Evolutionary conservation across 2,113 vertebrate species (phyloP).

Genomic region (Aphelocoma coerulescens): DNA sequence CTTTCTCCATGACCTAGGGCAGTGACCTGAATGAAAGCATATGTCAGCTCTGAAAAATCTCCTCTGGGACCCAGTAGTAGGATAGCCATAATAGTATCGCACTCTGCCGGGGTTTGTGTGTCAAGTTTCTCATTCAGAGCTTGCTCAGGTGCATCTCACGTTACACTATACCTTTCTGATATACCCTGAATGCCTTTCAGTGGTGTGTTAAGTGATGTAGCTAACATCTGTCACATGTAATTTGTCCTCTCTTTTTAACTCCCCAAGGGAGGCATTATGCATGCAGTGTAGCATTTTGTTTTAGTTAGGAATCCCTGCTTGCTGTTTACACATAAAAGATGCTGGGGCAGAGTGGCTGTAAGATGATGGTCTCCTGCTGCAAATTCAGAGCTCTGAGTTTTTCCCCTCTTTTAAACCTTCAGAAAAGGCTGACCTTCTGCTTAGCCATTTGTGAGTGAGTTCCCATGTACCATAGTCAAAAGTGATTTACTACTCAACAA

Average conservation of each 20-base stretch:
- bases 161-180: background rate
- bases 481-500: background rate
- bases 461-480: background rate
- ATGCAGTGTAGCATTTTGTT: background rate
- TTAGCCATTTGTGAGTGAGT: background rate
- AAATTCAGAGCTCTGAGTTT: background rate
- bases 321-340: slow-evolving; percentile 8
- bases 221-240: slow-evolving; percentile 52
- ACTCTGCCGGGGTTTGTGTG: background rate
- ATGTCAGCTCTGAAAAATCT: background rate
- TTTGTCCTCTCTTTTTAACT: slow-evolving; percentile 33
- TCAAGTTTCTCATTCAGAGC: background rate
- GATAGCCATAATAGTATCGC: background rate
- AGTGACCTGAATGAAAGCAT: background rate
- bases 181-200: slow-evolving; percentile 29
- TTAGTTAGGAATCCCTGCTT: slow-evolving; percentile 39
- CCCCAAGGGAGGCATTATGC: slow-evolving; percentile 41
- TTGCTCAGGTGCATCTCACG: slow-evolving; percentile 10
- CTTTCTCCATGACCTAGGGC: background rate
- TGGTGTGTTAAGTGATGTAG: slow-evolving; percentile 40
- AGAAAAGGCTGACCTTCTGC: background rate
- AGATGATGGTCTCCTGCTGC: background rate
- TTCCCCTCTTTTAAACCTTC: background rate
- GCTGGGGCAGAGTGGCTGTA: background rate
- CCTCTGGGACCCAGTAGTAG: background rate